Base-by-base conservation (phyloP, 2,888 invertebrate species). In the Drosophila koepferae region DNA sequence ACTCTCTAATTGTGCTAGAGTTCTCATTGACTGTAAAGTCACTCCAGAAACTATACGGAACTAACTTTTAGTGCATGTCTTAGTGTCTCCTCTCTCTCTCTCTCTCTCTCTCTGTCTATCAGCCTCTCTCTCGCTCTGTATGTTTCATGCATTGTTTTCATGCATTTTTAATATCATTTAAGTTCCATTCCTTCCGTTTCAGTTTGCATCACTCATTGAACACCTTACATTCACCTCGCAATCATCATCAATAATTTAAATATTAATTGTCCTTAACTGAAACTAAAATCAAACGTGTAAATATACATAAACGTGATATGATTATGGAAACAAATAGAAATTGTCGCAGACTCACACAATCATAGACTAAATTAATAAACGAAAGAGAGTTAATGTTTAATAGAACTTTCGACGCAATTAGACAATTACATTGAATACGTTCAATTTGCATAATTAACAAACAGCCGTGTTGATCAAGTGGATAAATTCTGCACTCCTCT, bases 231-330 rank as follows among this genome's bases (percentile, higher is more conserved):
- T 63, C 71, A 53, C 70, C 76, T 81, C 60, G 55, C 63, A 70
- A 18, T 68, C 78, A 63, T 54, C 63, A 65, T 63, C 28, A 68
- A 68, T 65, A 70, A 75, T 65, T 70, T 64, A 34, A 70, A 70
- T 76, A 65, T 61, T 64, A 72, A 81, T 41, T 81, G 74, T 68
- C 48, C 63, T 55, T 3, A 72, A 66, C 53, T 49, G 28, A 63
- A 44, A 23, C 43, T 9, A 67, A 69, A 41, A 49, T 16, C 14
- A 55, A 71, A 84, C 81, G 49, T 85, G 89, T 85, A 84, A 87
- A 85, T 89, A 81, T 72, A 89, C 87, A 87, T 84, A 67, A 74
- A 73, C 73, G 87, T 86, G 51, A 63, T 58, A 18, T 28, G 60
- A 48, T 36, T 51, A 38, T 41, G 48, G 20, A 60, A 58, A 23